A percentile compares a stretch with the other conserved stretches of the same genome.
These are phyloP conservation scores for Halichoeres trimaculatus DNA, from an alignment of 2,113 vertebrate species.

Conservation along the genomic window DNA sequence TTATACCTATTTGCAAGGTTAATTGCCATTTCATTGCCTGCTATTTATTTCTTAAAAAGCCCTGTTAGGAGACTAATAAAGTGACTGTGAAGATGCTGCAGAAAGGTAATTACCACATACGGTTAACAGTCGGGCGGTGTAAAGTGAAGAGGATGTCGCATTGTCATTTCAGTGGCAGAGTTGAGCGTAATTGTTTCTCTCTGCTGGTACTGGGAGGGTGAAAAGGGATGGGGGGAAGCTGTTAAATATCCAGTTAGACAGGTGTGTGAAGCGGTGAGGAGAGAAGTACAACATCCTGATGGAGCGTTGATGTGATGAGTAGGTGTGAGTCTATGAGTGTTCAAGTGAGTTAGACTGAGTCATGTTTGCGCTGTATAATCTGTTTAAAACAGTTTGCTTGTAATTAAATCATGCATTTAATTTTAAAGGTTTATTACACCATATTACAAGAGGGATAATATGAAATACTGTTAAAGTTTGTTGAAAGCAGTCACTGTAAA, in stretches of 20 bases:
- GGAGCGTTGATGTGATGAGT: background rate
- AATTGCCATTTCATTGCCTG: constrained; percentile 83
- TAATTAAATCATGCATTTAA: constrained; percentile 3
- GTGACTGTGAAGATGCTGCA: constrained; percentile 74
- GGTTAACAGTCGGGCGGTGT: constrained; percentile 70
- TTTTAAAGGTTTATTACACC: background rate
- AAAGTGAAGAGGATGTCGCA: constrained; percentile 66
- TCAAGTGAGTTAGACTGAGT: background rate
- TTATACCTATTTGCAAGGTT: constrained; percentile 83
- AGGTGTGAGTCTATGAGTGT: constrained; percentile 4
- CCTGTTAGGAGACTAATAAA: constrained; percentile 83
- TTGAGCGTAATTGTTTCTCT: constrained; percentile 75
- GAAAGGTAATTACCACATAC: constrained; percentile 82
- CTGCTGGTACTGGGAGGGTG: constrained; percentile 60
- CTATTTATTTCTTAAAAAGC: constrained; percentile 80
- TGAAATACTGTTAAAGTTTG: no score
- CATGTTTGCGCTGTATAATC: background rate
- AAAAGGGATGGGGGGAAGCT: constrained; percentile 40
- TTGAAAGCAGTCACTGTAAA: no score
- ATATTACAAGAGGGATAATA: background rate
- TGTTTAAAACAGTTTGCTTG: constrained; percentile 22
- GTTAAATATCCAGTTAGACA: constrained; percentile 71
- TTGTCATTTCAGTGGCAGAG: constrained; percentile 73
- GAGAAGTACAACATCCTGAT: constrained; percentile 32
- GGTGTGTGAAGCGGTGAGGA: constrained; percentile 56